Conservation (phyloP, 2,113 vertebrate species). For the Bolborhynchus lineola region DNA sequence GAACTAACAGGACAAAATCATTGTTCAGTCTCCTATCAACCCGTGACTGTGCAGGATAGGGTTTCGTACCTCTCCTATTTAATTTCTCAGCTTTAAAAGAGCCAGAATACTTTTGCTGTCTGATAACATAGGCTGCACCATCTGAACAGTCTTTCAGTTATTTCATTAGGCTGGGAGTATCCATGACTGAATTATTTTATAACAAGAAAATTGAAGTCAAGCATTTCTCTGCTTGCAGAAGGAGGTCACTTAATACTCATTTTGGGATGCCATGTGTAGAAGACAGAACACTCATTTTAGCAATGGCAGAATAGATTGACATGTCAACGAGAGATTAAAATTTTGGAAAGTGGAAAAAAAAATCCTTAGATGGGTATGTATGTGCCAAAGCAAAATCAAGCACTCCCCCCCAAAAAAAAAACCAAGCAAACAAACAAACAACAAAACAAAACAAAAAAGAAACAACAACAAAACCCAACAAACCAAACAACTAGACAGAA, state of each 20-base stretch:
- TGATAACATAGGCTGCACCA: not conserved
- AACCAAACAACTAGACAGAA: fast-evolving
- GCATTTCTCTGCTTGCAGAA: not conserved
- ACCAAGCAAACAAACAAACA: not conserved
- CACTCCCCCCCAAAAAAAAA: not conserved
- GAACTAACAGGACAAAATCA: not conserved
- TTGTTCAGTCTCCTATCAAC: not conserved
- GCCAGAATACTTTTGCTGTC: not conserved
- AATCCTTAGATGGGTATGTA: not conserved
- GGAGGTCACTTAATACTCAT: not conserved
- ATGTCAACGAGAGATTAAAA: not conserved
- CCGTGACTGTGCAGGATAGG: not conserved
- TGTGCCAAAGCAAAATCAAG: not conserved
- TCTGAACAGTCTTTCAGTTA: not conserved
- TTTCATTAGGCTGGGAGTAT: not conserved
- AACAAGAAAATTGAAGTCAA: not conserved
- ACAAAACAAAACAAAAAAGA: not conserved
- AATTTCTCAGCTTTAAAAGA: not conserved
- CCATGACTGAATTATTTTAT: not conserved
- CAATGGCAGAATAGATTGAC: not conserved
- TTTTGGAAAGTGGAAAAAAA: not conserved
- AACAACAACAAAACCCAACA: not conserved
- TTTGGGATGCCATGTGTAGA: not conserved
- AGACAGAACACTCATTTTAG: not conserved
- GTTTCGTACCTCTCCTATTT: not conserved